Base-by-base conservation (phyloP, 2,113 vertebrate genomes). In the Dermatemys mawii region DNA sequence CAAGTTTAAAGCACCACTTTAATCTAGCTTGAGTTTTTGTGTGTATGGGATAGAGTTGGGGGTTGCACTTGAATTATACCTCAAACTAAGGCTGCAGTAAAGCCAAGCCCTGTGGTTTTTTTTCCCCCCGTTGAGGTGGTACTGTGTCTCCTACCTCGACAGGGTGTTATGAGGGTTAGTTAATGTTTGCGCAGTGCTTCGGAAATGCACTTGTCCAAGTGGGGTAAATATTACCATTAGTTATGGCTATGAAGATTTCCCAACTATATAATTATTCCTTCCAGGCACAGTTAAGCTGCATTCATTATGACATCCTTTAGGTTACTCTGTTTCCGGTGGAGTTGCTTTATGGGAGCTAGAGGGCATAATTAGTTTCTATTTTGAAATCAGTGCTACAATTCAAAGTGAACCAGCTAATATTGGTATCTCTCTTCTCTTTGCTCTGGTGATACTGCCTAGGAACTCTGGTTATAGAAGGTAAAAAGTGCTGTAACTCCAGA, bases 191-290 rank as follows among this genome's bases (percentile, higher is more conserved):
- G 12, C 81, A 67, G 9, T 57, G 76, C 83, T 75, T 63, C 83
- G 86, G 54, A 87, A 48, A 22, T 85, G 16, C 76, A 85, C 83
- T 79, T 54, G 81, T 92, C 84, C 89, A 96, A 55, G 88, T 67
- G 63, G 90, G 90, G 86, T 85, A 84, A 88, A 83, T 54, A 81
- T 90, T 84, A 86, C 91, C 81, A 38, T 86, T 93, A 14, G 1
- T 90, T 94, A 57, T 17, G 85, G 82, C 89, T 92, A 12, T 89
- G 88, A 81, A 88, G 32, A 92, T 60, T 81, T 70, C 48, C 92
- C n/a, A 92, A 80, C 38, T 90, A 41, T 44, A 79, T 49, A 78
- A 76, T 16, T 75, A 51, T 67, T 83, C 93, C 87, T 93, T 85
- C 78, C 80, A 91, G 80, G 88, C 90, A 87, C 46, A 75, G 78